Evolutionary conservation across 2,113 vertebrate species (phyloP).

Genomic region (Brachyistius frenatus): DNA sequence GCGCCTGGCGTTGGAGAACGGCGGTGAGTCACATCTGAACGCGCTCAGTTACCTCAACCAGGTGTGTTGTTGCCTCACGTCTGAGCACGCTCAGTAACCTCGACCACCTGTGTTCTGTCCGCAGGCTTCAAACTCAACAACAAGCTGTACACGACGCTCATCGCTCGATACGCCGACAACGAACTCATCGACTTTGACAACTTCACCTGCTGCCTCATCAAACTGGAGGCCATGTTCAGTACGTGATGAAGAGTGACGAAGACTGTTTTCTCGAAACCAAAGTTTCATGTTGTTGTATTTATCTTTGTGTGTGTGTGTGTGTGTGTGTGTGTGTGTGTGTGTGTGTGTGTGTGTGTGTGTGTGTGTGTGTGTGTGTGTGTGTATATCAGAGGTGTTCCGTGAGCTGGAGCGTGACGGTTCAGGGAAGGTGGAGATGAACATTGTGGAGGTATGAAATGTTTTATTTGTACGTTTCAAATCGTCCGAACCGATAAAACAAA

Average conservation of each 20-base stretch:
- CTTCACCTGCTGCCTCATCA: slow-evolving; percentile 88
- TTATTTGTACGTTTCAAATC: no score
- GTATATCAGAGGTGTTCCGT: slow-evolving; percentile 83
- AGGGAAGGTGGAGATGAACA: slow-evolving; percentile 82
- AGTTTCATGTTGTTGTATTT: not conserved
- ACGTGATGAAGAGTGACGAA: slow-evolving; percentile 12
- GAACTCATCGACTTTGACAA: slow-evolving; percentile 88
- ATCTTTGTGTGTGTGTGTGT: slow-evolving; percentile 1
- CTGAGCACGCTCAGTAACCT: not conserved
- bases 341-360: no score
- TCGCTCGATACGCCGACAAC: slow-evolving; percentile 79
- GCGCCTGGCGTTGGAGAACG: slow-evolving; percentile 91
- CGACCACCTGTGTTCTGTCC: not conserved
- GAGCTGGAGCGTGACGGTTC: slow-evolving; percentile 83
- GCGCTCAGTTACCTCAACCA: not conserved
- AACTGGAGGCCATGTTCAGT: slow-evolving; percentile 91
- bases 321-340: no score
- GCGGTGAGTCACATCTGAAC: slow-evolving; percentile 76
- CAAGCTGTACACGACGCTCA: slow-evolving; percentile 85
- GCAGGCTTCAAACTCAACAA: slow-evolving; percentile 88
- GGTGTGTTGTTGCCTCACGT: not conserved
- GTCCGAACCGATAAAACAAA: no score
- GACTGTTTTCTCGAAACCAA: no score
- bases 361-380: not conserved
- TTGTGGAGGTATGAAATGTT: slow-evolving; percentile 83